Evolutionary conservation across 2,113 vertebrate genomes (phyloP), one percentile per base, ranked within the genome.

Genomic region (Callionymus lyra): DNA sequence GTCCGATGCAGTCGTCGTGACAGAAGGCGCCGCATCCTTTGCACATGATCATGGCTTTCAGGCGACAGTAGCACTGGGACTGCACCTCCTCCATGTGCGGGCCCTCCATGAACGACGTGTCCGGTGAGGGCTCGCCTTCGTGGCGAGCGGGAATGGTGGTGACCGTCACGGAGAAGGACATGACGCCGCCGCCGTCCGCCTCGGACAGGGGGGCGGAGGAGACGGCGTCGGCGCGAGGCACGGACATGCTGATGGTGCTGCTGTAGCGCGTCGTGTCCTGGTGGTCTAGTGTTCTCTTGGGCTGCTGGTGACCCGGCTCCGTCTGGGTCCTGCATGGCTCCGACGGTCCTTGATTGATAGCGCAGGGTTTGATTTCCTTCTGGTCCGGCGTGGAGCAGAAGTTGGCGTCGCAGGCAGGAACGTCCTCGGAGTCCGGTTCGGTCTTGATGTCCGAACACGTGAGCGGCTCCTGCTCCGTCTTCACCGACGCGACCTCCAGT

Each of bases 41-140:
- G 81, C 94, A 99, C 88, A 99, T 91, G 82, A 98, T 99, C 95
- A 99, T 99, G 47, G 95, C 95, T 87, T 98, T 99, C 65, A 98
- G 86, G 21, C 92, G 86, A 74, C 95, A 99, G 82, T 99, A 99
- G 61, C 95, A 99, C 50, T 93, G 92, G 6, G 95, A 89, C 50
- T 92, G 90, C 0, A 90, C 69, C 2, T 91, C 89, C 74, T 97
- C 91, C 68, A 87, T 37, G 67, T 50, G 54, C 64, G 73, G 58
- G 35, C 85, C 85, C 43, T 94, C 89, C 0, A 85, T 56, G 46
- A 91, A 99, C 2, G 88, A 75, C 67, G 85, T 91, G n/a, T 87
- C 86, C 0, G 88, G 89, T 10, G 92, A 80, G 47, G 82, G 59
- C 65, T 90, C 89, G 9, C 74, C 53, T 39, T 76, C 60, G 44